These are phyloP conservation scores for Euura saliciscinereae DNA, from an alignment of 1,140 invertebrate species.

Conservation along the genomic window DNA sequence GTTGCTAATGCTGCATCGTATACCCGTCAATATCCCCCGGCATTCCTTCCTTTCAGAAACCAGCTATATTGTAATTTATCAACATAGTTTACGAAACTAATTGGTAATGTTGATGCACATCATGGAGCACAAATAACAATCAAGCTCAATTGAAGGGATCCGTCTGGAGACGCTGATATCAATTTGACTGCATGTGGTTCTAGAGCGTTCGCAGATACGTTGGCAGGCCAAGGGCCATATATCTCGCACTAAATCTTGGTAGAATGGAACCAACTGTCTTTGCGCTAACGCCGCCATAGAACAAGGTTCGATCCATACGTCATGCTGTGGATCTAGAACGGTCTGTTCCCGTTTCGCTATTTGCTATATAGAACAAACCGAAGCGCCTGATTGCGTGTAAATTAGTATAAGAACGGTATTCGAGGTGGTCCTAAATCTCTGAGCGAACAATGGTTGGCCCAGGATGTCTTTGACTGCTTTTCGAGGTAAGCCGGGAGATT, in stretches of 20 bases:
- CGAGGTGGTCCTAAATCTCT: slow-evolving; percentile 1
- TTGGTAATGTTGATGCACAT: too few species aligned
- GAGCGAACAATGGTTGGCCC: neutral
- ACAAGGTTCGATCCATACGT: neutral
- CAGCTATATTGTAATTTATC: too few species aligned
- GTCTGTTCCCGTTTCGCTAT: neutral
- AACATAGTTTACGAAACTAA: too few species aligned
- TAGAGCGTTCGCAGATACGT: slow-evolving; percentile 2
- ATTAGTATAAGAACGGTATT: neutral
- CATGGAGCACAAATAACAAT: neutral
- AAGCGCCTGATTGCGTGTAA: neutral
- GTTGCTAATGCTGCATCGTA: too few species aligned
- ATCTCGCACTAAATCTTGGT: neutral
- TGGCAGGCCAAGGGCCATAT: neutral
- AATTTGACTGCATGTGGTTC: neutral
- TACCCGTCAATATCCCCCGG: too few species aligned
- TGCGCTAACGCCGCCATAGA: neutral
- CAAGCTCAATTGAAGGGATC: neutral
- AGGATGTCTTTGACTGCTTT: neutral
- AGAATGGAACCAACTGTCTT: neutral
- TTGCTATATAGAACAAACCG: neutral
- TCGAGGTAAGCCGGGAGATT: neutral
- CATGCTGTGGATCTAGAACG: neutral
- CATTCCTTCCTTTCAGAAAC: too few species aligned
- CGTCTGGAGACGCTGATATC: neutral